Evolutionary conservation across 2,797 vertebrate species (phyloP).

Genomic region (Characodon lateralis): DNA sequence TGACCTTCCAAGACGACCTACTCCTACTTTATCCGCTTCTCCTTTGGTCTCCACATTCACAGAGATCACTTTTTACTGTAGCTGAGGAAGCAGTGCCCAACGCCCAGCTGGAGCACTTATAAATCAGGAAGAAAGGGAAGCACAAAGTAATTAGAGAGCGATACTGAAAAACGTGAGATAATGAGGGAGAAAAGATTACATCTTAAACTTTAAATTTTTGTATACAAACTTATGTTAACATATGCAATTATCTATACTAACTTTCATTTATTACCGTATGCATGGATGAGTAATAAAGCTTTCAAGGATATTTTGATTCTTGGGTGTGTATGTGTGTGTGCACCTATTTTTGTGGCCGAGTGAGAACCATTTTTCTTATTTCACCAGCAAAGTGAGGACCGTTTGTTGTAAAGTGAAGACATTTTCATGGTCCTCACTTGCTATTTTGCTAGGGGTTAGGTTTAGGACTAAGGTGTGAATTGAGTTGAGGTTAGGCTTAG

Average conservation of each 20-base stretch:
- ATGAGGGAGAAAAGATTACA: background rate
- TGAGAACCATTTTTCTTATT: too few species aligned
- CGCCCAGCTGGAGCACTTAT: slow-evolving; percentile 19
- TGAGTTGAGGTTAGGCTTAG: too few species aligned
- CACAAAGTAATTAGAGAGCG: background rate
- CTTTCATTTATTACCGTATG: background rate
- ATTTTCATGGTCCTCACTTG: too few species aligned
- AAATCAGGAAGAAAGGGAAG: slow-evolving; percentile 3
- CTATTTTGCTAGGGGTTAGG: too few species aligned
- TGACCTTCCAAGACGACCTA: slow-evolving; percentile 53
- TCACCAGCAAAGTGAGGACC: too few species aligned
- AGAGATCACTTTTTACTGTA: slow-evolving; percentile 48
- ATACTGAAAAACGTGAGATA: background rate
- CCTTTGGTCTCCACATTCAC: slow-evolving; percentile 37
- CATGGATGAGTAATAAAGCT: background rate
- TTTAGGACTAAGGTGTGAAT: too few species aligned
- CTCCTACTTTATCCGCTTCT: slow-evolving; percentile 34
- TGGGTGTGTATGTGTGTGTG: too few species aligned
- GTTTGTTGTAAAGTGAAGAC: too few species aligned
- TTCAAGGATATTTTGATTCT: background rate
- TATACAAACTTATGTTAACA: background rate
- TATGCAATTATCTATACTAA: background rate
- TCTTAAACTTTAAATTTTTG: background rate
- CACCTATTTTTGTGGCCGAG: too few species aligned
- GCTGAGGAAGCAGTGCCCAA: slow-evolving; percentile 34